Percentiles rank a stretch among this genome's conserved stretches.
Evolutionary conservation across 2,113 vertebrate species (phyloP).

Genomic region (Ardeotis arabs): DNA sequence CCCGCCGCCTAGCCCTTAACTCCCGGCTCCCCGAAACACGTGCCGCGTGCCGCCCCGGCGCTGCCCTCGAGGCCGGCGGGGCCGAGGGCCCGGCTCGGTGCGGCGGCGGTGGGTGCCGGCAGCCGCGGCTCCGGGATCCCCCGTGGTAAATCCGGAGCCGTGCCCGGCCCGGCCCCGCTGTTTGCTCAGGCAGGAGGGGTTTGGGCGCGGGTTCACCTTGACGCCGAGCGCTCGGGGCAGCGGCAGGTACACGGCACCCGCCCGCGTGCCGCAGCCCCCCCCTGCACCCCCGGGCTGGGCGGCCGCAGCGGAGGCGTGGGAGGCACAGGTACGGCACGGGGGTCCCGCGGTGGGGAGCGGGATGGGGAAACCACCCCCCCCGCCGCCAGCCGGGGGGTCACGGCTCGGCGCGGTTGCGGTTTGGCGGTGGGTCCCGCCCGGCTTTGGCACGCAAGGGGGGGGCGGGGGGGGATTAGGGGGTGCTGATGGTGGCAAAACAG

Average conservation of each 20-base stretch:
- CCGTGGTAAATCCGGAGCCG: constrained; percentile 76
- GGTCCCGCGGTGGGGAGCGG: not conserved
- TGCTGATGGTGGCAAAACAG: not conserved
- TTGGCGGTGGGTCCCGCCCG: accelerated
- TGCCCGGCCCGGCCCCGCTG: constrained; percentile 58
- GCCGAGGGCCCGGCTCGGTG: not conserved
- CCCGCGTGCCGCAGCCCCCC: not conserved
- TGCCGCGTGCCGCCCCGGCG: not conserved
- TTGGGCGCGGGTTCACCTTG: constrained; percentile 75
- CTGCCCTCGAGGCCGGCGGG: not conserved
- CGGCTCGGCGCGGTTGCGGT: accelerated
- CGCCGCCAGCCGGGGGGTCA: not conserved
- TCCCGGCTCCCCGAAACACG: not conserved
- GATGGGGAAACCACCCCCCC: not conserved
- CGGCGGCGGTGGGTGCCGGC: not conserved
- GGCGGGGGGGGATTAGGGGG: accelerated
- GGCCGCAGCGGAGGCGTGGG: not conserved
- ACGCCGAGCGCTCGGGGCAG: constrained; percentile 5
- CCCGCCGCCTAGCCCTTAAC: not conserved
- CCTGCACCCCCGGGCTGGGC: not conserved
- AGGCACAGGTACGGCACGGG: constrained; percentile 53
- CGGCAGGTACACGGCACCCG: constrained; percentile 10
- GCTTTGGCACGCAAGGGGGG: not conserved
- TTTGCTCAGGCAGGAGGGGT: constrained; percentile 76
- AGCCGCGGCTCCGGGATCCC: constrained; percentile 17